Evolutionary conservation across 2,888 invertebrate species (phyloP).

Genomic region (Diploptera punctata): DNA sequence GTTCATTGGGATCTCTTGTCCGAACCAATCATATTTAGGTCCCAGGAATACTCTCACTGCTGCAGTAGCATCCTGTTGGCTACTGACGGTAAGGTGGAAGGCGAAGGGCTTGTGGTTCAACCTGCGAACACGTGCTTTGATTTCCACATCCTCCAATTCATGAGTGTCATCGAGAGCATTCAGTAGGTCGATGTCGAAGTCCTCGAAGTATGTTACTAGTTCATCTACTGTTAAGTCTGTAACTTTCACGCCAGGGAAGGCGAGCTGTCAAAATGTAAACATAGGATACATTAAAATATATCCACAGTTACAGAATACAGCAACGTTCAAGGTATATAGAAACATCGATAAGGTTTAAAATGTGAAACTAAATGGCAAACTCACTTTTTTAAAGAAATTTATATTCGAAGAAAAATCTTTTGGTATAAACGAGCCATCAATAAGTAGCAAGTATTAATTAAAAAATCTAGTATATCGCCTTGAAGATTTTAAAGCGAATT

Average conservation of each 20-base stretch:
- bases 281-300: too few species aligned
- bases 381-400: too few species aligned
- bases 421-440: too few species aligned
- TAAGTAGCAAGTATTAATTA: too few species aligned
- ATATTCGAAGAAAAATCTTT: too few species aligned
- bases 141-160: slow-evolving; percentile 52
- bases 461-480: too few species aligned
- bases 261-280: slow-evolving; percentile 36
- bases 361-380: too few species aligned
- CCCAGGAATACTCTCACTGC: slow-evolving; percentile 47
- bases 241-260: slow-evolving; percentile 41
- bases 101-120: slow-evolving; percentile 48
- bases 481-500: too few species aligned
- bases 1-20: slow-evolving; percentile 43
- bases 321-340: too few species aligned
- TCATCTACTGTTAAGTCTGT: slow-evolving; percentile 43
- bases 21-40: slow-evolving; percentile 46
- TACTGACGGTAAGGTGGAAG: slow-evolving; percentile 44
- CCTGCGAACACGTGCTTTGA: slow-evolving; percentile 46
- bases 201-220: slow-evolving; percentile 46
- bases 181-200: slow-evolving; percentile 46
- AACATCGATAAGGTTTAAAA: too few species aligned
- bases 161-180: slow-evolving; percentile 43
- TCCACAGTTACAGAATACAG: too few species aligned
- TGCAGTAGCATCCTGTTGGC: slow-evolving; percentile 43